Conservation (phyloP, 2,113 vertebrate genomes). For the Falcunculus frontatus region DNA sequence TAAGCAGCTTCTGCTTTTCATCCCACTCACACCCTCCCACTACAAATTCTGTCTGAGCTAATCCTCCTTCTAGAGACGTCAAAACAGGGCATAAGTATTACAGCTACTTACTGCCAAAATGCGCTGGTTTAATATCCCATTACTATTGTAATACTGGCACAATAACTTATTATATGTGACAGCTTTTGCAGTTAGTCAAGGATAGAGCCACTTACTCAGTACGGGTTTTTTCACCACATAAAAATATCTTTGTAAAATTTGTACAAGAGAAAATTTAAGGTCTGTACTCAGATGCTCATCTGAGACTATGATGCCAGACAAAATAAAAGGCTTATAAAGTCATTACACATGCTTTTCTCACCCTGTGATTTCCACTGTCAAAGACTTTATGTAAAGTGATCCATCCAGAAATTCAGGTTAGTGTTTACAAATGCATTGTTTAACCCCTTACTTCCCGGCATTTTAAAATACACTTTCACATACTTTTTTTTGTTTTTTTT, state of each 20-base stretch:
- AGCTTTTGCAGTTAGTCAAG: neutral
- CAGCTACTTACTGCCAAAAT: constrained; percentile 28
- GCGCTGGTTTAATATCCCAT: constrained; percentile 28
- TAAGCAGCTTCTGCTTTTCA: constrained; percentile 47
- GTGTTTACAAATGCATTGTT: neutral
- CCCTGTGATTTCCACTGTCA: neutral
- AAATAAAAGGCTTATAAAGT: neutral
- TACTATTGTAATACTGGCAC: constrained; percentile 30
- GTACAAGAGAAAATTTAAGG: neutral
- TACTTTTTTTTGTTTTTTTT: neutral
- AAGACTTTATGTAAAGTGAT: neutral
- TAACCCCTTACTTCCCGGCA: neutral
- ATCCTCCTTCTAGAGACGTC: constrained; percentile 49
- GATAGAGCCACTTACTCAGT: constrained; percentile 1
- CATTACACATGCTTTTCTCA: neutral
- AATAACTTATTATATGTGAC: constrained; percentile 2
- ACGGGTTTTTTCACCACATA: neutral
- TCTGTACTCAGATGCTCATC: neutral
- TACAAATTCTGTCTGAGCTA: constrained; percentile 49
- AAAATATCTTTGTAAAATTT: neutral
- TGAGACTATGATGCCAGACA: neutral
- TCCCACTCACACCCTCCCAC: constrained; percentile 43
- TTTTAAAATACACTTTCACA: neutral
- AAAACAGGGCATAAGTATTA: constrained; percentile 40
- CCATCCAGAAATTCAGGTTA: neutral